Evolutionary conservation across 2,888 invertebrate species (phyloP), one percentile per base, ranked within the genome.

Genomic region (Drosophila pseudotalamancana): DNA sequence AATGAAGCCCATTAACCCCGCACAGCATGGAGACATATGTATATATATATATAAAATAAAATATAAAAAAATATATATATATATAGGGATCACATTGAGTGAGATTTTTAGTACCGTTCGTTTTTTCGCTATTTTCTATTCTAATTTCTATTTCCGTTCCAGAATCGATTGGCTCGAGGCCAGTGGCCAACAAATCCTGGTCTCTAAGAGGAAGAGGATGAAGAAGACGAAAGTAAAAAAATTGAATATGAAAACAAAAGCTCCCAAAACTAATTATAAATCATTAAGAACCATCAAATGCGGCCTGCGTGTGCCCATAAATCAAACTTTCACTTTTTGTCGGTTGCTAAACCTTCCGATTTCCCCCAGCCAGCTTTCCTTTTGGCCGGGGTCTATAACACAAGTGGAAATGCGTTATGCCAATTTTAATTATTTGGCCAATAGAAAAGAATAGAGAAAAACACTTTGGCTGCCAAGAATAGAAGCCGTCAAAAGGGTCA

Each of bases 261-360:
- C 56, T 70, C 11, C 8, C 34, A 11, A 72, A 77, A 77, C 87
- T 87, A 81, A 84, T 84, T 81, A 77, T 73, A 70, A 65, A 54
- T 64, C 68, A 77, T 72, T 80, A 61, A 60, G 61, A 65, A 63
- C 61, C 59, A 78, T 69, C 72, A 72, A 63, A 70, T 21, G 21
- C 21, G 21, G 49, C 31, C 67, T 67, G 73, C 48, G 65, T 56
- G 69, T 49, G 73, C 39, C 40, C 88, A 78, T 83, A 86, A 87
- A 88, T 83, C 88, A 83, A 85, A 86, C 86, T 79, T 82, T 86
- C 87, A 88, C 87, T 83, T 87, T 42, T 69, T 40, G 32, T 37
- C 16, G n/a, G 11, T 3, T 9, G 6, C 12, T 4, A 11, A 0
- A 9, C 12, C 34, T 6, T 6, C 16, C 40, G 11, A 43, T 32